Conservation (phyloP, 2,113 vertebrate species). For the Ginglymostoma cirratum region DNA sequence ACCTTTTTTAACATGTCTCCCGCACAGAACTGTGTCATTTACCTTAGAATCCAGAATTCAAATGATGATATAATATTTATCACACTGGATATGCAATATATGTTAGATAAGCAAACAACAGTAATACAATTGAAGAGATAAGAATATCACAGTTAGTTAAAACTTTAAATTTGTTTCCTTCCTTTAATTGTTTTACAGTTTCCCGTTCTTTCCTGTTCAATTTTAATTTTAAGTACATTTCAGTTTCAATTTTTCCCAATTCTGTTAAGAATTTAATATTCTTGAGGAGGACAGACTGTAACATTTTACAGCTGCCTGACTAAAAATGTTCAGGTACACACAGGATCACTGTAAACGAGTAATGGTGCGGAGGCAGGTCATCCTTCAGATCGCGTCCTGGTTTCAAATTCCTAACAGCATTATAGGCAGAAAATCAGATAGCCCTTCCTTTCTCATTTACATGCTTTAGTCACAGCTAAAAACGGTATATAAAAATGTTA, state of each 20-base stretch:
- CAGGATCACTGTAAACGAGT: not conserved
- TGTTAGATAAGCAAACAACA: not conserved
- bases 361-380: not conserved
- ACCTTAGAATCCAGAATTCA: too few relatives aligned
- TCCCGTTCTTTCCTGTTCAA: not conserved
- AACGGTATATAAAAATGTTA: not conserved
- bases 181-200: not conserved
- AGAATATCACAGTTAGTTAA: not conserved
- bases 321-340: not conserved
- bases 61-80: too few relatives aligned
- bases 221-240: not conserved
- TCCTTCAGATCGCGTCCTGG: not conserved
- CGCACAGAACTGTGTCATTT: too few relatives aligned
- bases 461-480: not conserved
- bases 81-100: not conserved
- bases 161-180: not conserved
- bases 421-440: not conserved
- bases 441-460: not conserved
- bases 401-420: not conserved
- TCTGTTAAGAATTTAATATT: not conserved
- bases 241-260: not conserved
- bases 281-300: not conserved
- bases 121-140: not conserved
- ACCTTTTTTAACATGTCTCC: too few relatives aligned
- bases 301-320: not conserved